Conservation (phyloP, 2,113 vertebrate species). For the Arothron firmamentum region DNA sequence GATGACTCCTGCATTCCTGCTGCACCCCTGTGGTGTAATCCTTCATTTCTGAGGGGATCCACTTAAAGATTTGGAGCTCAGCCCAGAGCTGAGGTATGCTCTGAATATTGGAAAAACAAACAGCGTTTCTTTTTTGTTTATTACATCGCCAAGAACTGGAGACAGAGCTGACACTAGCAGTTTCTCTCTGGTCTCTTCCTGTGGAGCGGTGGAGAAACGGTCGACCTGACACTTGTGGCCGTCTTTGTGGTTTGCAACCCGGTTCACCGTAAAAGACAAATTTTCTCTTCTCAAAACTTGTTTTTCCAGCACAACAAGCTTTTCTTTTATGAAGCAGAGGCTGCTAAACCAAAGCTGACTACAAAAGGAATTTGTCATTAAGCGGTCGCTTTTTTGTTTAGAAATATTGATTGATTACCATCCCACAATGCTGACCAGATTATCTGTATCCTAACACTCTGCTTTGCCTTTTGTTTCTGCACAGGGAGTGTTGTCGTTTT, state of each 20-base stretch:
- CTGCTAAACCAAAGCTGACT: too few relatives aligned
- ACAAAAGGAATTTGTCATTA: too few relatives aligned
- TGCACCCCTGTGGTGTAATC: constrained; percentile 31
- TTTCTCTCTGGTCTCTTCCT: not conserved
- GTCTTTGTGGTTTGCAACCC: too few relatives aligned
- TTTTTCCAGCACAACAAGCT: too few relatives aligned
- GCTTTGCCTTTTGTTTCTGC: constrained; percentile 30
- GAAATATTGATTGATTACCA: not conserved
- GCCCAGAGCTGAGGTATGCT: constrained; percentile 7
- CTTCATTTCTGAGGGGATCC: constrained; percentile 18
- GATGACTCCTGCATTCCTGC: constrained; percentile 6
- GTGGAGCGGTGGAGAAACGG: too few relatives aligned
- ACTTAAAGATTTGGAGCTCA: constrained; percentile 19
- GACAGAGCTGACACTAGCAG: not conserved
- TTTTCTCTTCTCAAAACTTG: too few relatives aligned
- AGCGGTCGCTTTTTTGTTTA: too few relatives aligned
- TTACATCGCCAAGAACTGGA: constrained; percentile 2
- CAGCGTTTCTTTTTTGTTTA: constrained; percentile 7
- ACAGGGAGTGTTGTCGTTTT: constrained; percentile 93
- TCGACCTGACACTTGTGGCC: too few relatives aligned
- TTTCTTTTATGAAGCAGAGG: too few relatives aligned
- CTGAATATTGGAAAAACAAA: constrained; percentile 37
- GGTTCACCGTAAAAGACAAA: too few relatives aligned
- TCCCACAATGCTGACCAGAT: not conserved
- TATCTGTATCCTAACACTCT: constrained; percentile 4